Percentiles rank a stretch among this genome's conserved stretches.
phyloP scores from a whole-genome alignment of 2,888 invertebrate species.

The Cistogaster globosa region DNA sequence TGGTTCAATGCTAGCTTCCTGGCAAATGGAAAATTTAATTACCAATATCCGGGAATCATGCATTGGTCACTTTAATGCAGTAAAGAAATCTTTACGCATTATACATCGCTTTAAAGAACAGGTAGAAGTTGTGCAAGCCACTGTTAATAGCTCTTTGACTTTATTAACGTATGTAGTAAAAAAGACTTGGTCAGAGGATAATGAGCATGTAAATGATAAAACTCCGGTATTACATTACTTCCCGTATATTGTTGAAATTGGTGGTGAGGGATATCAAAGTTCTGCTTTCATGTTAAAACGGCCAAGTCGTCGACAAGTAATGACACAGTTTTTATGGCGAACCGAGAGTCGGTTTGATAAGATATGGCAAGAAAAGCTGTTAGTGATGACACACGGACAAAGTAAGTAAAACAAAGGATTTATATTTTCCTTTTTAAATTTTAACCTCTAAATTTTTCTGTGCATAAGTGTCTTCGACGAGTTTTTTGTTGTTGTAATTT shows the following conservation, averaged over 20 bases:
- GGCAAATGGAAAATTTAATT: constrained; percentile 84
- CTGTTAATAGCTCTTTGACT: constrained; percentile 88
- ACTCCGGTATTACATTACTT: constrained; percentile 84
- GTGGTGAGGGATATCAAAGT: constrained; percentile 67
- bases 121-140: constrained; percentile 90
- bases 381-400: constrained; percentile 90
- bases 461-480: too few species aligned
- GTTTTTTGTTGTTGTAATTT: neutral
- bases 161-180: constrained; percentile 89
- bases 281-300: constrained; percentile 81
- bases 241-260: constrained; percentile 86
- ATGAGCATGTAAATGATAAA: constrained; percentile 73
- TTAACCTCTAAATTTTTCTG: too few species aligned
- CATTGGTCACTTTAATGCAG: constrained; percentile 86
- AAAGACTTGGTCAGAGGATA: constrained; percentile 75
- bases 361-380: constrained; percentile 86
- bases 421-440: too few species aligned
- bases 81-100: constrained; percentile 85
- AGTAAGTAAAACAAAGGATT: constrained; percentile 83
- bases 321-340: constrained; percentile 88
- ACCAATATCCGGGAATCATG: constrained; percentile 82
- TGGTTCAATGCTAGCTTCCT: constrained; percentile 88
- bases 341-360: constrained; percentile 77
- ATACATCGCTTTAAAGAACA: constrained; percentile 85
- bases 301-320: constrained; percentile 88